Percentiles rank a stretch among this genome's conserved stretches.
These are phyloP conservation scores for Eudorcas thomsonii DNA, from an alignment of 2,113 vertebrate genomes.

Conservation along the genomic window DNA sequence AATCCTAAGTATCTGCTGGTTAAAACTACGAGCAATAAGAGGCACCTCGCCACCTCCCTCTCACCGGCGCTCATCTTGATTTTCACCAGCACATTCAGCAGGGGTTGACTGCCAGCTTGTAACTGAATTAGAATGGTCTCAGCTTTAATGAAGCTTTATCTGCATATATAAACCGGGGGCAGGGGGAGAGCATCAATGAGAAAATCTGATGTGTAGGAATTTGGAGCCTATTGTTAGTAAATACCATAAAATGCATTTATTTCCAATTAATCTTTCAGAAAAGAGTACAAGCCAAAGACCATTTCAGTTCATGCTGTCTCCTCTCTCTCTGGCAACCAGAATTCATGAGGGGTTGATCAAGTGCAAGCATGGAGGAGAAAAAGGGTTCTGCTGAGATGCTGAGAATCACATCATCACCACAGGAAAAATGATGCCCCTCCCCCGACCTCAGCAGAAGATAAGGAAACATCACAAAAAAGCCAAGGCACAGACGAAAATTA, in stretches of 20 bases:
- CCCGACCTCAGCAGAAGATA: background rate
- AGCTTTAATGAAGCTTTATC: background rate
- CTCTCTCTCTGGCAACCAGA: background rate
- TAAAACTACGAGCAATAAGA: background rate
- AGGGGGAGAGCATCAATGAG: background rate
- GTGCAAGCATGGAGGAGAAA: background rate
- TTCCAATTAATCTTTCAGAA: constrained; percentile 28
- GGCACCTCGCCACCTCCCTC: background rate
- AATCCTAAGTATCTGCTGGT: background rate
- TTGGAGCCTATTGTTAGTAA: background rate
- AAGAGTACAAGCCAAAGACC: background rate
- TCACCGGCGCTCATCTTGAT: background rate
- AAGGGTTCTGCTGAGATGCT: background rate
- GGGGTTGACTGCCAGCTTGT: background rate
- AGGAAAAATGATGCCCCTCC: background rate
- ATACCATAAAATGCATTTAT: background rate
- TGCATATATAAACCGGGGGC: background rate
- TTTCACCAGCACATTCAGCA: constrained; percentile 25
- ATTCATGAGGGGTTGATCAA: background rate
- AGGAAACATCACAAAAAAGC: background rate
- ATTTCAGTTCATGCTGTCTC: background rate
- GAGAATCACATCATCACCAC: background rate
- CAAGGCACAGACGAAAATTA: constrained; percentile 53
- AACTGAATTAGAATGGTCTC: background rate
- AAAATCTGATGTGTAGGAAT: constrained; percentile 1